Percentiles rank a stretch among this genome's conserved stretches.
These are phyloP conservation scores for Calliopum simillimum DNA, from an alignment of 2,888 invertebrate species.

Conservation along the genomic window DNA sequence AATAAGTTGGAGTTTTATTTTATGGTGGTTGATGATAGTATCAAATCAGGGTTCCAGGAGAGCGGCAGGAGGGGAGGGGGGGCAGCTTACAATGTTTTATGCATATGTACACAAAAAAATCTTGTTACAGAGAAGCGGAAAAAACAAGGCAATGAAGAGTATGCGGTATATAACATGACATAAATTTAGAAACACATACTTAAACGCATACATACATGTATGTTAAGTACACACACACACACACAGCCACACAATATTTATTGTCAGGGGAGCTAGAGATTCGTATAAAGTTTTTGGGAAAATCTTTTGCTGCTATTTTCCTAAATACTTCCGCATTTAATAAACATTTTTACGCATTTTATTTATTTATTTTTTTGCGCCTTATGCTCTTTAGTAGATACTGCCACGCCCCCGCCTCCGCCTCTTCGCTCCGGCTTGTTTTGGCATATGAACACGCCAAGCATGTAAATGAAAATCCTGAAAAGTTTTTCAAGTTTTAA, in stretches of 20 bases:
- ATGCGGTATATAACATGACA: slow-evolving; percentile 27
- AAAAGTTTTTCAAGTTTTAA: slow-evolving; percentile 21
- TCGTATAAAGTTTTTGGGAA: slow-evolving; percentile 15
- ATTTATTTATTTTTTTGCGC: slow-evolving; percentile 13
- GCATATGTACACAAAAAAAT: not conserved
- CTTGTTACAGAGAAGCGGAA: not conserved
- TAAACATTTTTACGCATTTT: slow-evolving; percentile 40
- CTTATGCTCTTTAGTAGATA: slow-evolving; percentile 15
- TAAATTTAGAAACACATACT: slow-evolving; percentile 35
- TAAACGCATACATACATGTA: slow-evolving; percentile 31
- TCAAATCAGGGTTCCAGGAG: not conserved
- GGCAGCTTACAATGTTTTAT: slow-evolving; percentile 9
- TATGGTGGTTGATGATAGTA: slow-evolving; percentile 56
- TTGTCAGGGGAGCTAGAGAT: slow-evolving; percentile 15
- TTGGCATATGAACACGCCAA: not conserved
- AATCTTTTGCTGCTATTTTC: slow-evolving; percentile 54
- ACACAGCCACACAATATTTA: slow-evolving; percentile 25
- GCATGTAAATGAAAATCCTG: slow-evolving; percentile 21
- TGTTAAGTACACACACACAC: slow-evolving; percentile 41
- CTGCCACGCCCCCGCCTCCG: slow-evolving; percentile 26
- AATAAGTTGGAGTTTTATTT: slow-evolving; percentile 59
- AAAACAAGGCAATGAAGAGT: slow-evolving; percentile 5
- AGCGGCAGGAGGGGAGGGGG: not conserved
- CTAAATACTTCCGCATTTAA: slow-evolving; percentile 60
- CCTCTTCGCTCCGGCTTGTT: slow-evolving; percentile 7